These are phyloP conservation scores for Calliopum simillimum DNA, from an alignment of 2,888 invertebrate species.

Conservation along the genomic window DNA sequence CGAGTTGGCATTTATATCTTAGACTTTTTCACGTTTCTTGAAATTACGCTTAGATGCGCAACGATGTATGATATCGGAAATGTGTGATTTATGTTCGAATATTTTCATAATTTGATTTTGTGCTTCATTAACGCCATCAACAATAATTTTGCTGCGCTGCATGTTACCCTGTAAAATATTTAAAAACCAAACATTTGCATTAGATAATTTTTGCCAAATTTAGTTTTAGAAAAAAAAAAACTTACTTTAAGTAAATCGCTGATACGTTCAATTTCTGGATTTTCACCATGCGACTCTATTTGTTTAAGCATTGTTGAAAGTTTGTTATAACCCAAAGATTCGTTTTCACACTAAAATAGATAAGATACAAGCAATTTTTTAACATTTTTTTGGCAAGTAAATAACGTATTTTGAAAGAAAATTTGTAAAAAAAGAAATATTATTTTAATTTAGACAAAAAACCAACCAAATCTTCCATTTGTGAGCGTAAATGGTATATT, in stretches of 20 bases:
- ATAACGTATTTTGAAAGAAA: background rate
- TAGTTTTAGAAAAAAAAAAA: background rate
- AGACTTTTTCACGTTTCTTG: constrained; percentile 85
- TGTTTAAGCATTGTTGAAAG: constrained; percentile 63
- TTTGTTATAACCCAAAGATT: constrained; percentile 67
- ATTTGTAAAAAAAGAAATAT: background rate
- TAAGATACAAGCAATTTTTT: background rate
- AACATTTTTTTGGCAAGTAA: background rate
- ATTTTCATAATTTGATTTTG: constrained; percentile 88
- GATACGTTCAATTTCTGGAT: constrained; percentile 69
- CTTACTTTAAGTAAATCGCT: constrained; percentile 76
- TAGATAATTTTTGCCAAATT: background rate
- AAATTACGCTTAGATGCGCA: constrained; percentile 93
- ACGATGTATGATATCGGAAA: constrained; percentile 88
- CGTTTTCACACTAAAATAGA: constrained; percentile 69
- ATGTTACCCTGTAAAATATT: constrained; percentile 81
- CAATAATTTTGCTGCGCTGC: constrained; percentile 92
- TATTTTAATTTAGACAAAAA: background rate
- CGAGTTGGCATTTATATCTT: constrained; percentile 44
- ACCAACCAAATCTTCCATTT: constrained; percentile 90
- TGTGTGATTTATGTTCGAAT: constrained; percentile 90
- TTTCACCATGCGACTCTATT: constrained; percentile 68
- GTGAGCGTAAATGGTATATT: constrained; percentile 89
- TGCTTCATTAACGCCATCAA: constrained; percentile 91
- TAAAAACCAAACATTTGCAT: background rate